These are phyloP conservation scores for Nycticebus coucang DNA, from an alignment of 2,113 vertebrate species.

Conservation along the genomic window DNA sequence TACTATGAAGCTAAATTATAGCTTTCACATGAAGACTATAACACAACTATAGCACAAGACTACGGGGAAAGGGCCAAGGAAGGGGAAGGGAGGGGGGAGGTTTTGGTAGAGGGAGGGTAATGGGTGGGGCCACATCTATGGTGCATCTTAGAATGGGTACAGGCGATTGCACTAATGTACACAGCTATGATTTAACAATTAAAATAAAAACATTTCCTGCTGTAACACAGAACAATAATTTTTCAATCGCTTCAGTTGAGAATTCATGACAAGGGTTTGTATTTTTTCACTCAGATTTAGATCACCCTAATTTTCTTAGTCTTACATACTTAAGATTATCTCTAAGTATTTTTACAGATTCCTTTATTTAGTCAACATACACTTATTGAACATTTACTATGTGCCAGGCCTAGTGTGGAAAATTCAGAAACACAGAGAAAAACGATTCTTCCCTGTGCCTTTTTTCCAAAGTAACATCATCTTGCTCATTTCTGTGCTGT, in stretches of 20 bases:
- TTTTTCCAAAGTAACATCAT: neutral
- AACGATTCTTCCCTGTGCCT: neutral
- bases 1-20: no score
- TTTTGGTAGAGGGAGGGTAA: no score
- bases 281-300: neutral
- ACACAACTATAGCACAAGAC: no score
- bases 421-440: neutral
- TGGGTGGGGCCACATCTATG: no score
- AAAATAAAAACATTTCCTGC: neutral
- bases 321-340: neutral
- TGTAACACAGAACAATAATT: neutral
- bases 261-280: neutral
- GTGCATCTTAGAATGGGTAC: no score
- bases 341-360: slow-evolving; percentile 33
- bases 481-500: neutral
- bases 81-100: no score
- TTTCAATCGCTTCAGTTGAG: neutral
- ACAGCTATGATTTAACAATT: no score
- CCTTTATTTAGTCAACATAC: neutral
- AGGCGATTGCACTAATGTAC: no score
- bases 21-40: no score
- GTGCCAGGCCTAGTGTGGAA: neutral
- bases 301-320: neutral
- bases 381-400: slow-evolving; percentile 14
- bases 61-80: no score